These are phyloP conservation scores for Sciurus niger DNA, from an alignment of 2,113 vertebrate species.

Conservation along the genomic window DNA sequence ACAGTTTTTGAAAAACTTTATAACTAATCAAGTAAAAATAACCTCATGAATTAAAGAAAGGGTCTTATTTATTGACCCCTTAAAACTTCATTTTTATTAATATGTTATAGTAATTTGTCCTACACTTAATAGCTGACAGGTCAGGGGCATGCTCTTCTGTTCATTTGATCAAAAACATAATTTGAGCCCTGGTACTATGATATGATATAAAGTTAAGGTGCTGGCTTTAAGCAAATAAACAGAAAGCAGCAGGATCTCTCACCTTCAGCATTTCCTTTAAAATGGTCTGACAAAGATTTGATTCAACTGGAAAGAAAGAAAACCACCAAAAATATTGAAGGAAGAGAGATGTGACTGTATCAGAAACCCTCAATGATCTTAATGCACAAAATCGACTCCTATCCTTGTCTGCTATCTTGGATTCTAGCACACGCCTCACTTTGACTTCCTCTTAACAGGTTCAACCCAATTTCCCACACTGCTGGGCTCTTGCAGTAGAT, in stretches of 20 bases:
- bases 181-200: not conserved
- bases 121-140: not conserved
- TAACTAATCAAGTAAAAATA: conserved; percentile 25
- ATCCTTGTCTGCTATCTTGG: not conserved
- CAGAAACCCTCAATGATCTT: not conserved
- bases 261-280: not conserved
- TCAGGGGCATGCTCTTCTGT: not conserved
- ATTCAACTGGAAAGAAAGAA: not conserved
- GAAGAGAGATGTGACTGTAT: not conserved
- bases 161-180: not conserved
- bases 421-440: not conserved
- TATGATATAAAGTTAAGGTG: not conserved
- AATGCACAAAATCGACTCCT: not conserved
- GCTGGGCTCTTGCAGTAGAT: not conserved
- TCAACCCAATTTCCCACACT: not conserved
- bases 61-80: not conserved
- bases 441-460: not conserved
- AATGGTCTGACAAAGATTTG: conserved; percentile 41
- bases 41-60: not conserved
- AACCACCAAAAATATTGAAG: not conserved
- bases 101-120: not conserved
- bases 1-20: not conserved
- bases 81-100: conserved; percentile 20
- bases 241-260: not conserved
- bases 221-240: not conserved